Conservation (phyloP, 2,888 invertebrate genomes). For the Philereme transversata region DNA sequence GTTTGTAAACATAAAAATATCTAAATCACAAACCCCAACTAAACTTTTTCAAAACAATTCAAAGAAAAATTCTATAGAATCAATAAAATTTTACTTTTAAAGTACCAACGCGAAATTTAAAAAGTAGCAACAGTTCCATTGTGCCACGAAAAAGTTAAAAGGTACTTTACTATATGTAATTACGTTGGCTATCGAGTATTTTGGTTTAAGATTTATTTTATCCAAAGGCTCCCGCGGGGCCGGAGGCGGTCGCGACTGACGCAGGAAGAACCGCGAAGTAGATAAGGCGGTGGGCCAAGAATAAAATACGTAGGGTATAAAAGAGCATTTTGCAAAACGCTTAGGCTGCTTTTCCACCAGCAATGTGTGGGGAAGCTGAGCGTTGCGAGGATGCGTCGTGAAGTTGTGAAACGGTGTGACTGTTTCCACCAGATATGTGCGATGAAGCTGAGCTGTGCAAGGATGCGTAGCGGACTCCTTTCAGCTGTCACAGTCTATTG, state of each 20-base stretch:
- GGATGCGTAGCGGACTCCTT: too few relatives aligned
- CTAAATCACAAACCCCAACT: too few relatives aligned
- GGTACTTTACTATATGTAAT: constrained; percentile 49
- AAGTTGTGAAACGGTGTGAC: too few relatives aligned
- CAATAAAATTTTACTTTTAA: constrained; percentile 12
- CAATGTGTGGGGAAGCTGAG: too few relatives aligned
- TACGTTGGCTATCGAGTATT: constrained; percentile 62
- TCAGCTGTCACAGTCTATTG: too few relatives aligned
- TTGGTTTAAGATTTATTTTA: constrained; percentile 71
- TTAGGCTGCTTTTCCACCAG: too few relatives aligned
- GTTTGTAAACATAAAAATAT: too few relatives aligned
- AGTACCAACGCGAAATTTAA: constrained; percentile 14
- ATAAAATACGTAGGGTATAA: too few relatives aligned
- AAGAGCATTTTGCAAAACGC: too few relatives aligned
- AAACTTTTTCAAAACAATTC: not conserved
- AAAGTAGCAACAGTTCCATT: constrained; percentile 20
- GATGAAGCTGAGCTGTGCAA: too few relatives aligned
- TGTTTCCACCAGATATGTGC: too few relatives aligned
- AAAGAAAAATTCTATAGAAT: constrained; percentile 9
- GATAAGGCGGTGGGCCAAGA: constrained; percentile 42
- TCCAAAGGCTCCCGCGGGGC: constrained; percentile 52
- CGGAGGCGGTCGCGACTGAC: constrained; percentile 31
- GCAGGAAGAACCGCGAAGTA: constrained; percentile 48
- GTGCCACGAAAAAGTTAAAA: constrained; percentile 22
- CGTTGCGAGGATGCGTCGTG: too few relatives aligned